Conservation (phyloP, 2,888 invertebrate genomes). For the Parascotia fuliginaria region DNA sequence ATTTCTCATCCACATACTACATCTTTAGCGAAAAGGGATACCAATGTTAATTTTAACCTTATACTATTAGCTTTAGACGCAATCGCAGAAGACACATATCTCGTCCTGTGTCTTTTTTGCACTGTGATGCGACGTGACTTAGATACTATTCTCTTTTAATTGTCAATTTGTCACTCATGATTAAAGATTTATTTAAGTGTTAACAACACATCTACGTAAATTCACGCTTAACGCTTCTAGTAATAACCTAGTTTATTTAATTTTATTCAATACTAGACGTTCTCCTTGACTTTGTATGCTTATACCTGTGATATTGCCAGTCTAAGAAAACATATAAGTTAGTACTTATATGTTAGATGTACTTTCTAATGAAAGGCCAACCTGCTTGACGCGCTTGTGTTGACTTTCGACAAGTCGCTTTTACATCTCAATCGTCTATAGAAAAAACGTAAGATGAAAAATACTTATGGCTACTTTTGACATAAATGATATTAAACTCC, state of each 20-base stretch:
- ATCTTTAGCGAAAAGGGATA: background rate
- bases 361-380: too few species aligned
- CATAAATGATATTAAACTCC: too few species aligned
- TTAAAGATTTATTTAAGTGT: background rate
- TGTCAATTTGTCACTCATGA: constrained; percentile 3
- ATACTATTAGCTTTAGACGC: background rate
- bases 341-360: too few species aligned
- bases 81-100: too few species aligned
- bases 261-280: too few species aligned
- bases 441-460: too few species aligned
- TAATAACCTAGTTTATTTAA: background rate
- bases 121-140: background rate
- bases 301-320: background rate
- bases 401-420: too few species aligned
- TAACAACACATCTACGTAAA: background rate
- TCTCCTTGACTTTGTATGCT: too few species aligned
- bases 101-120: too few species aligned
- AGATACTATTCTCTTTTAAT: constrained; percentile 2
- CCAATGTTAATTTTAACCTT: background rate
- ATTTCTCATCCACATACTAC: background rate
- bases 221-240: background rate
- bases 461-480: too few species aligned
- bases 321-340: background rate
- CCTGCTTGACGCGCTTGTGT: too few species aligned
- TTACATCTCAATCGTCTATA: too few species aligned